These are phyloP conservation scores for Mesocricetus auratus DNA, from an alignment of 2,113 vertebrate species.

Conservation along the genomic window DNA sequence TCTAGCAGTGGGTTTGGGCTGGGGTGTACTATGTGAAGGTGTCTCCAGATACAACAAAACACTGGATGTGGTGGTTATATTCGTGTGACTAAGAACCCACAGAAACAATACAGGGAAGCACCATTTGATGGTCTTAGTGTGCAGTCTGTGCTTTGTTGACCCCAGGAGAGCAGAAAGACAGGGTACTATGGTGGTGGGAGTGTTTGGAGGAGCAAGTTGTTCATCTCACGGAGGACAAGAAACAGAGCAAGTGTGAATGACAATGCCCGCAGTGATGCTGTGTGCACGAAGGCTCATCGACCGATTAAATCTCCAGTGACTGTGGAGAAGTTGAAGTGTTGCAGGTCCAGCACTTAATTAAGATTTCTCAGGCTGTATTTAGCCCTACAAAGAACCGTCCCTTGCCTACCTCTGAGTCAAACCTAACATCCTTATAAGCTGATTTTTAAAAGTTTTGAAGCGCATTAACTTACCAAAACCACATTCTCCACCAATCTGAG, in stretches of 20 bases:
- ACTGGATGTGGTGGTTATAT: not conserved
- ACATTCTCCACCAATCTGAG: not conserved
- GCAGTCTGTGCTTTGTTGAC: not conserved
- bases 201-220: not conserved
- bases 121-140: too few species aligned
- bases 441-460: not conserved
- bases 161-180: not conserved
- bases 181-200: not conserved
- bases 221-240: not conserved
- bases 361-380: not conserved
- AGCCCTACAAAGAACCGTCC: not conserved
- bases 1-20: not conserved
- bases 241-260: not conserved
- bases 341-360: not conserved
- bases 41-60: rapidly evolving
- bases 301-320: not conserved
- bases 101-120: not conserved
- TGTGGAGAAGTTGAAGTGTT: not conserved
- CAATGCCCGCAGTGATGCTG: not conserved
- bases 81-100: not conserved
- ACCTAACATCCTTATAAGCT: not conserved
- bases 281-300: not conserved
- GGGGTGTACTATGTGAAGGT: rapidly evolving
- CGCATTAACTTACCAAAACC: not conserved
- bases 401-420: not conserved